phyloP scores from a whole-genome alignment of 2,113 vertebrate genomes.

The Myxocyprinus asiaticus region DNA sequence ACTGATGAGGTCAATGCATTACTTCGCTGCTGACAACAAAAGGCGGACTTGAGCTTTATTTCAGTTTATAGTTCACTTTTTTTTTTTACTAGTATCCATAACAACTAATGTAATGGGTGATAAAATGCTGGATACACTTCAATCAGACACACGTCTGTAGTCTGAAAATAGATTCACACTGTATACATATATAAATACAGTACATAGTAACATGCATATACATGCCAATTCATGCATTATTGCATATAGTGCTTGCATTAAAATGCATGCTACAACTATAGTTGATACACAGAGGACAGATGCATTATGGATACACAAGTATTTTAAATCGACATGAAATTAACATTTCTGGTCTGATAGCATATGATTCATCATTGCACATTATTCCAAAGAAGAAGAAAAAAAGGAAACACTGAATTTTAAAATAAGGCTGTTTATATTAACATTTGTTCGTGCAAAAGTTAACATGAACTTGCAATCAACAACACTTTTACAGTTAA shows the following conservation, averaged over 20 bases:
- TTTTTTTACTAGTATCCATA: constrained; percentile 39
- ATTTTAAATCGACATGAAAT: too few relatives aligned
- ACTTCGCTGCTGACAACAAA: constrained; percentile 8
- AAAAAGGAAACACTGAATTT: too few relatives aligned
- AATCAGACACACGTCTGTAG: background rate
- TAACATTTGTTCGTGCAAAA: too few relatives aligned
- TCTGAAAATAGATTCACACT: background rate
- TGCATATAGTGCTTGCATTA: background rate
- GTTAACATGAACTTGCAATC: too few relatives aligned
- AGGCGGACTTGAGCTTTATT: constrained; percentile 1
- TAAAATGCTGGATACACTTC: background rate
- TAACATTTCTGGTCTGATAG: too few relatives aligned
- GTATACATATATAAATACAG: background rate
- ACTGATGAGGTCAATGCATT: constrained; percentile 30
- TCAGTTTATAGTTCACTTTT: background rate
- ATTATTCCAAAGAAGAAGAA: too few relatives aligned
- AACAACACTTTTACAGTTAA: too few relatives aligned
- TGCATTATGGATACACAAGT: too few relatives aligned
- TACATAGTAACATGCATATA: background rate
- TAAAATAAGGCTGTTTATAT: too few relatives aligned
- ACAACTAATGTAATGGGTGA: constrained; percentile 15
- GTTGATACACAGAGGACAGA: too few relatives aligned
- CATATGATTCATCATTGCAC: too few relatives aligned
- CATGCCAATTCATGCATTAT: background rate
- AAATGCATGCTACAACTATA: too few relatives aligned